Evolutionary conservation across 2,888 invertebrate genomes (phyloP), one percentile per base, ranked within the genome.

Genomic region (Thereva nobilitata): DNA sequence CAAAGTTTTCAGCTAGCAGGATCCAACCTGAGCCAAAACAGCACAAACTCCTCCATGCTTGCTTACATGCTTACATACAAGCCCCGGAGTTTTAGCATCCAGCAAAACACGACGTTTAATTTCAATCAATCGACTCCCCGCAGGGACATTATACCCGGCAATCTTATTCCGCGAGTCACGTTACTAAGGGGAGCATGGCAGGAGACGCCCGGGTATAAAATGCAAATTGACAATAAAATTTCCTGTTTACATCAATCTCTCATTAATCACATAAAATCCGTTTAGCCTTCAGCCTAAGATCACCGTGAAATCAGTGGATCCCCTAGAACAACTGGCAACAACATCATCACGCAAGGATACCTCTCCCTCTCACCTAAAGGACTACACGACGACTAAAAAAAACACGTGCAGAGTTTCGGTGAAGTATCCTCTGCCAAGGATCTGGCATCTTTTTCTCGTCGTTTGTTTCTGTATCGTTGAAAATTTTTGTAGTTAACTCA

Each of bases 201-300:
- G 2, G 23, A 23, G 23, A 23, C 23, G 23, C 23, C 23, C 23
- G 23, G 23, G 23, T 23, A 23, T 23, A 40, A 49, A 59, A 59
- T 59, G 59, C 59, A 59, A 59, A 59, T 59, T 59, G 59, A 59
- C 59, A 59, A 59, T 59, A 59, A 59, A 59, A 59, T 59, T 59
- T 59, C 47, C 38, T 59, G 59, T 59, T 59, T 59, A 59, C 59
- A 59, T 59, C 59, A 59, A 59, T 59, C 59, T 59, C 59, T 59
- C 59, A 59, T 59, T 59, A 59, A 59, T 59, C 59, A 59, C 59
- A 38, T 47, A 49, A 59, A 59, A 59, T 59, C 59, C 59, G 49
- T 49, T 59, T 59, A 59, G 34, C 52, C 52, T 52, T 8, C 12
- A 49, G 47, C 47, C 38, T 12, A 12, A 38, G 59, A 59, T 49